phyloP scores from a whole-genome alignment of 2,797 vertebrate species.

The Phataginus tetradactyla region DNA sequence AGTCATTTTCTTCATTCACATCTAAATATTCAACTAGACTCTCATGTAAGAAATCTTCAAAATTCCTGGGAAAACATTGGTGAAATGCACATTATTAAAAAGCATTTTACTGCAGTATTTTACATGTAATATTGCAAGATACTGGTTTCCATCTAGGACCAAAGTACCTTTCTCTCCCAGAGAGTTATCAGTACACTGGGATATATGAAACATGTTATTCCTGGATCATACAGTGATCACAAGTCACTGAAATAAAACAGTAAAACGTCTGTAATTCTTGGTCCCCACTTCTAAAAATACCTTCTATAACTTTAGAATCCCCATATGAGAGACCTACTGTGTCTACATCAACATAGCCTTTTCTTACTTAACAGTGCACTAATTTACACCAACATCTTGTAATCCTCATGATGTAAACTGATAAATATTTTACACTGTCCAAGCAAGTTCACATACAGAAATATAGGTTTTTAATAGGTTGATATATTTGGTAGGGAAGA shows the following conservation, averaged over 20 bases:
- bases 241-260: background rate
- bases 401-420: background rate
- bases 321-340: background rate
- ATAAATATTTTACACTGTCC: background rate
- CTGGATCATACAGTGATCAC: background rate
- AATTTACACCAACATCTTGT: background rate
- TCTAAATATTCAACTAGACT: conserved; percentile 98
- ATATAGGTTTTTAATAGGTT: background rate
- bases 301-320: background rate
- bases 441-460: background rate
- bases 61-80: conserved; percentile 88
- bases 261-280: background rate
- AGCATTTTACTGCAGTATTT: background rate
- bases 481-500: background rate
- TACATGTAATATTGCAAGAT: background rate
- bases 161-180: background rate
- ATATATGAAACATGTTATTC: background rate
- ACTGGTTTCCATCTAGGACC: background rate
- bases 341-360: background rate
- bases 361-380: background rate
- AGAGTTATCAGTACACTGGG: background rate
- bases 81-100: conserved; percentile 21
- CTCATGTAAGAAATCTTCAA: conserved; percentile 99
- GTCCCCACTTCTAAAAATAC: background rate
- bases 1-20: conserved; percentile 99